These are phyloP conservation scores for Ptilodon capucinus DNA, from an alignment of 2,888 invertebrate genomes.

Conservation along the genomic window DNA sequence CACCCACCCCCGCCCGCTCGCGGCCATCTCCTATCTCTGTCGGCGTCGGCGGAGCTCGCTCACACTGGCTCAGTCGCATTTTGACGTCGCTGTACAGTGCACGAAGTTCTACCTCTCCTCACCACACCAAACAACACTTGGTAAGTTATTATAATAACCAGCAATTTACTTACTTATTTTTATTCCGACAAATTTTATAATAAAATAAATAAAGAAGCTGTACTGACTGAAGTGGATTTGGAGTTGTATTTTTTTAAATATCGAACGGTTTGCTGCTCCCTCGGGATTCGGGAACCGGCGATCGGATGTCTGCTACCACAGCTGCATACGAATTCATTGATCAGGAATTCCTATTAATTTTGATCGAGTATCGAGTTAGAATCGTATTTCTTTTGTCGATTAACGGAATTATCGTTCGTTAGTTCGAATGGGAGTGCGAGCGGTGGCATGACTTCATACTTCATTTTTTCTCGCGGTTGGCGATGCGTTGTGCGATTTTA, in stretches of 20 bases:
- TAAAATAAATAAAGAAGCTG: not conserved
- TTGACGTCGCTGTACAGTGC: conserved; percentile 58
- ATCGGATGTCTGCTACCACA: conserved; percentile 32
- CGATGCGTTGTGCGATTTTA: conserved; percentile 9
- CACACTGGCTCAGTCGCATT: conserved; percentile 56
- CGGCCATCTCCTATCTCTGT: conserved; percentile 30
- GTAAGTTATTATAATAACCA: conserved; percentile 44
- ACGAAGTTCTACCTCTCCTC: conserved; percentile 43
- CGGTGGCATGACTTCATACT: conserved; percentile 55
- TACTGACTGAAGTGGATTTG: not conserved
- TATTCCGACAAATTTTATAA: not conserved
- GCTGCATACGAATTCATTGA: conserved; percentile 41
- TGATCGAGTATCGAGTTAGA: conserved; percentile 13
- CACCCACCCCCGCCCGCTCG: conserved; percentile 41
- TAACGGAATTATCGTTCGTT: conserved; percentile 48
- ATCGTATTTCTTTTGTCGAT: conserved; percentile 18
- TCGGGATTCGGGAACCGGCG: conserved; percentile 47
- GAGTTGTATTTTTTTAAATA: conserved; percentile 9
- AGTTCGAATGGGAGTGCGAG: conserved; percentile 48
- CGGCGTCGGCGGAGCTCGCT: conserved; percentile 12
- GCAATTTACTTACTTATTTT: not conserved
- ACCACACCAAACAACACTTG: conserved; percentile 53
- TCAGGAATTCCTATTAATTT: conserved; percentile 29
- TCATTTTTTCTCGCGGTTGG: conserved; percentile 17
- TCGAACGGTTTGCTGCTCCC: conserved; percentile 33